phyloP scores from a whole-genome alignment of 2,113 vertebrate species.

The Anser brachyrhynchus region DNA sequence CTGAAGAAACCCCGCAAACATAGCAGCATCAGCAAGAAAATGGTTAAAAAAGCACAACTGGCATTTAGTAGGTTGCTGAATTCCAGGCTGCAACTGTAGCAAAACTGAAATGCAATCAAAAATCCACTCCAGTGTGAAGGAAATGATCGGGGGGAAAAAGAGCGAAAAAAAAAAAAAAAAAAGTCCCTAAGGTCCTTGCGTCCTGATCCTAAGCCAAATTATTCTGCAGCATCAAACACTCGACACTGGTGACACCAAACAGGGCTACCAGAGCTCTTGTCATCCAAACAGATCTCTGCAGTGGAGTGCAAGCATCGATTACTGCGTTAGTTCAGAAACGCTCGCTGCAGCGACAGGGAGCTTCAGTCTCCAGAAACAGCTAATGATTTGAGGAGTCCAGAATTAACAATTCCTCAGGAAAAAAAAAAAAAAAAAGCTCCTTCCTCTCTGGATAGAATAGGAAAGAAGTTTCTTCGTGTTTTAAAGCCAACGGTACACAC shows the following conservation, averaged over 20 bases:
- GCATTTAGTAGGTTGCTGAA: conserved; percentile 61
- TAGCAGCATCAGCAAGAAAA: conserved; percentile 70
- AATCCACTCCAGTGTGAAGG: conserved; percentile 48
- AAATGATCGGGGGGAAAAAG: background rate
- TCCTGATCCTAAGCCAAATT: conserved; percentile 61
- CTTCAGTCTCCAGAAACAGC: background rate
- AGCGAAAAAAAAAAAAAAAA: background rate
- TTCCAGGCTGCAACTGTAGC: conserved; percentile 57
- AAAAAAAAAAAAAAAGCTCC: background rate
- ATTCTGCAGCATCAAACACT: conserved; percentile 68
- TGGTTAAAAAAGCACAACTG: conserved; percentile 65
- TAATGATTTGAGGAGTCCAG: conserved; percentile 20
- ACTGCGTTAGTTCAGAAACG: conserved; percentile 56
- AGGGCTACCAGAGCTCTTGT: conserved; percentile 67
- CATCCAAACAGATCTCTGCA: conserved; percentile 81
- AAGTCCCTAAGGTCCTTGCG: conserved; percentile 36
- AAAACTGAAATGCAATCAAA: conserved; percentile 46
- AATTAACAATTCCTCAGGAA: conserved; percentile 39
- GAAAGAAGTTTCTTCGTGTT: conserved; percentile 15
- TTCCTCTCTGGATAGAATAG: background rate
- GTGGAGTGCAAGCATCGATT: conserved; percentile 66
- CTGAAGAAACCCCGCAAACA: conserved; percentile 80
- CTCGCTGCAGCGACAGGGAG: conserved; percentile 39
- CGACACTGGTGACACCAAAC: conserved; percentile 46
- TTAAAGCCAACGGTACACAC: background rate